Percentiles rank a stretch among this genome's conserved stretches.
Evolutionary conservation across 2,888 invertebrate genomes (phyloP).

Genomic region (Perdita meconis): DNA sequence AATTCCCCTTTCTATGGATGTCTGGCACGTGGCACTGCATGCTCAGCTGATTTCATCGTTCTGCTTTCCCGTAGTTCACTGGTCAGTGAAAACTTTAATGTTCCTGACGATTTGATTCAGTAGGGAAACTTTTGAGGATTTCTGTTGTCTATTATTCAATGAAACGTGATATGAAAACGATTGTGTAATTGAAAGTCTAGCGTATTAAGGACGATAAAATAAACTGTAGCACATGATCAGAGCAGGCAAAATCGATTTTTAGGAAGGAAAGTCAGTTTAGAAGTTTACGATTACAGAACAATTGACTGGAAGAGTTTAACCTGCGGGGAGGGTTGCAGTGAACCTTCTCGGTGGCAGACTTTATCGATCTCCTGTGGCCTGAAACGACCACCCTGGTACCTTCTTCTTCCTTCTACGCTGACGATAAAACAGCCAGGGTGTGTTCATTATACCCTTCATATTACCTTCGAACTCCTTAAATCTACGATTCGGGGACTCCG

Average conservation of each 20-base stretch:
- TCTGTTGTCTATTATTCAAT: not conserved
- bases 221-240: not conserved
- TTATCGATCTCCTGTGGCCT: conserved; percentile 74
- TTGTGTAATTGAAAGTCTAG: not conserved
- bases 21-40: conserved; percentile 73
- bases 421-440: conserved; percentile 64
- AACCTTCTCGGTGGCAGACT: conserved; percentile 72
- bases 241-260: conserved; percentile 65
- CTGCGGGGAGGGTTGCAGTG: conserved; percentile 62
- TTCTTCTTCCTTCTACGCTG: conserved; percentile 69
- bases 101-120: not conserved
- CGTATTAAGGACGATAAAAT: not conserved
- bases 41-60: conserved; percentile 64
- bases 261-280: conserved; percentile 62
- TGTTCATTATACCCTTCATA: conserved; percentile 59
- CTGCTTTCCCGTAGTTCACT: conserved; percentile 56
- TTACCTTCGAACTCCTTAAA: conserved; percentile 51
- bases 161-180: too few species aligned
- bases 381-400: conserved; percentile 72
- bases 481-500: conserved; percentile 33
- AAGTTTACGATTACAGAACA: conserved; percentile 74
- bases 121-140: not conserved
- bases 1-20: conserved; percentile 64
- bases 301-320: conserved; percentile 73
- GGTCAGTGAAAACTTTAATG: conserved; percentile 39